These are phyloP conservation scores for Sander vitreus DNA, from an alignment of 2,113 vertebrate genomes.

Conservation along the genomic window DNA sequence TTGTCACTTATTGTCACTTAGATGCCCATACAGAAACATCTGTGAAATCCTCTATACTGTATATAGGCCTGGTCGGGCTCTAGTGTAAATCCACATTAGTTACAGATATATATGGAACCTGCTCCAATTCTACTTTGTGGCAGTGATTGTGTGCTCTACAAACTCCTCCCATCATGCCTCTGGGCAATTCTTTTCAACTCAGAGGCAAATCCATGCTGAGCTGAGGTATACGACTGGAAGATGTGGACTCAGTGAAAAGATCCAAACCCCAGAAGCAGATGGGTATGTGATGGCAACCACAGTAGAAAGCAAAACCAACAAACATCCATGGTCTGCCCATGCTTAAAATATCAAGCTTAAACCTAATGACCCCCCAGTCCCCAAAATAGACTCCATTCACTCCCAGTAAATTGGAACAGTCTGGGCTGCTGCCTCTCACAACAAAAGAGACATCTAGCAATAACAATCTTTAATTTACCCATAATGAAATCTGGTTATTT, in stretches of 20 bases:
- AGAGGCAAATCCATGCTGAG: constrained; percentile 43
- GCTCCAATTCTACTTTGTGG: constrained; percentile 7
- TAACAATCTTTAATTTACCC: background rate
- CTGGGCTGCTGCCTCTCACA: constrained; percentile 24
- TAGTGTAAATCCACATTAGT: background rate
- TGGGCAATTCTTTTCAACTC: constrained; percentile 57
- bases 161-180: constrained; percentile 66
- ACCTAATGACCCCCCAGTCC: constrained; percentile 25
- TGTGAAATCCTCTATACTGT: background rate
- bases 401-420: constrained; percentile 34
- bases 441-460: background rate
- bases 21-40: background rate
- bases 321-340: constrained; percentile 32
- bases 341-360: constrained; percentile 73
- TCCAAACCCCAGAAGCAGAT: constrained; percentile 60
- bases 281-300: constrained; percentile 67
- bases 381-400: constrained; percentile 64
- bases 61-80: background rate
- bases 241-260: constrained; percentile 50
- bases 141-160: constrained; percentile 69
- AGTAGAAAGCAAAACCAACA: constrained; percentile 66
- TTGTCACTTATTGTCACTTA: background rate
- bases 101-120: background rate
- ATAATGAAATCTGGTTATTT: background rate
- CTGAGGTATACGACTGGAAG: constrained; percentile 37